phyloP scores from a whole-genome alignment of 1,140 invertebrate species.

The Homarus americanus region DNA sequence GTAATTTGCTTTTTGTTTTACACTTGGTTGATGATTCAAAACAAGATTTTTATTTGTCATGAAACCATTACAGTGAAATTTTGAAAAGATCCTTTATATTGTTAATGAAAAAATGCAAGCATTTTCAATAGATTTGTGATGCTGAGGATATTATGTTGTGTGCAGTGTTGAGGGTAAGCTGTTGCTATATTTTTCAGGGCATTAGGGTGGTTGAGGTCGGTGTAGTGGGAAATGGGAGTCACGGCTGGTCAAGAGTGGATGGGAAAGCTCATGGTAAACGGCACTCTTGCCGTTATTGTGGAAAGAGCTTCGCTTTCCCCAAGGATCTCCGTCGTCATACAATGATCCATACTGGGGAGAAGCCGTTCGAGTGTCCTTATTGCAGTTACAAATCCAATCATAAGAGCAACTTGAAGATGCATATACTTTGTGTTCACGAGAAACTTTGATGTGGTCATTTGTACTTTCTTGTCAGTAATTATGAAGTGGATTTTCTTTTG shows the following conservation, averaged over 20 bases:
- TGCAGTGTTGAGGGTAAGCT: neutral
- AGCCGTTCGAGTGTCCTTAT: conserved; percentile 18
- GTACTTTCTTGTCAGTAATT: neutral
- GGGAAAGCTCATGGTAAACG: conserved; percentile 4
- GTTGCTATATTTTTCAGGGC: conserved; percentile 39
- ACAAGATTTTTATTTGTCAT: neutral
- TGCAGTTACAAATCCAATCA: conserved; percentile 29
- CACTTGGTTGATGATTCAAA: neutral
- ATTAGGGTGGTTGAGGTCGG: conserved; percentile 36
- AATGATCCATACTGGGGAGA: conserved; percentile 8
- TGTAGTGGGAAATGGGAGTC: conserved; percentile 3
- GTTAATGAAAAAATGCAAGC: neutral
- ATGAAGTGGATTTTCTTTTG: neutral
- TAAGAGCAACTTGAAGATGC: conserved; percentile 51
- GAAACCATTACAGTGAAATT: neutral
- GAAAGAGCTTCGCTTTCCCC: conserved; percentile 26
- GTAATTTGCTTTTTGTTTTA: neutral
- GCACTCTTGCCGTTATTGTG: conserved; percentile 29
- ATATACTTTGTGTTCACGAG: conserved; percentile 25
- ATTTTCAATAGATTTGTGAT: neutral
- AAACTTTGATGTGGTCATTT: conserved; percentile 16
- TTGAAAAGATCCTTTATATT: neutral
- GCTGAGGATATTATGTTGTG: neutral
- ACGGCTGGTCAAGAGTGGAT: conserved; percentile 10
- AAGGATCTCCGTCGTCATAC: conserved; percentile 24